Evolutionary conservation across 2,797 vertebrate species (phyloP).

Genomic region (Rhinichthys osculus): DNA sequence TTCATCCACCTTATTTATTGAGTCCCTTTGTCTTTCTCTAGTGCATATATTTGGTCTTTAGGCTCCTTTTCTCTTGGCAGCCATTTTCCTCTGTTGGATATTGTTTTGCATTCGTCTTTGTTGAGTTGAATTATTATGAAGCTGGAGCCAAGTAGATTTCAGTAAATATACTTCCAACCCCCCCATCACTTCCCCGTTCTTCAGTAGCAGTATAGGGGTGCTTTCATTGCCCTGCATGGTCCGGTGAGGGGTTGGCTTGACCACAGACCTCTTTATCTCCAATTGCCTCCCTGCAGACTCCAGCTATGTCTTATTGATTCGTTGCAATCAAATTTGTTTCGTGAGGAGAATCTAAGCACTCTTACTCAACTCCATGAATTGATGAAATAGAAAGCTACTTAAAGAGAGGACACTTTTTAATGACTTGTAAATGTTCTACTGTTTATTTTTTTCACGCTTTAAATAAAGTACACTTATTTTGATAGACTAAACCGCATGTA

Average conservation of each 20-base stretch:
- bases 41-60: slow-evolving; percentile 31
- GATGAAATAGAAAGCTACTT: not conserved
- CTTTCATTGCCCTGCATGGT: slow-evolving; percentile 13
- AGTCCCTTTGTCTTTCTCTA: slow-evolving; percentile 34
- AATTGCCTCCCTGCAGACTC: slow-evolving; percentile 26
- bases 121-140: slow-evolving; percentile 45
- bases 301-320: slow-evolving; percentile 44
- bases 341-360: not conserved
- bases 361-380: slow-evolving; percentile 1
- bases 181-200: not conserved
- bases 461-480: not conserved
- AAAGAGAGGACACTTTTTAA: not conserved
- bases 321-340: slow-evolving; percentile 17
- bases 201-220: slow-evolving; percentile 7
- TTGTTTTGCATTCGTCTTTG: slow-evolving; percentile 33
- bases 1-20: slow-evolving; percentile 36
- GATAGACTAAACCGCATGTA: not conserved
- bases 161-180: slow-evolving; percentile 9
- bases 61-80: not conserved
- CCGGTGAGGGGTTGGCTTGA: not conserved
- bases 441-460: not conserved
- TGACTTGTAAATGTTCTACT: not conserved
- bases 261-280: slow-evolving; percentile 11
- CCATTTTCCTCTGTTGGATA: slow-evolving; percentile 25
- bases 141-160: slow-evolving; percentile 30